A percentile compares a stretch with the other conserved stretches of the same genome.
These are phyloP conservation scores for Drosophila histrio DNA, from an alignment of 2,888 invertebrate genomes.

Conservation along the genomic window DNA sequence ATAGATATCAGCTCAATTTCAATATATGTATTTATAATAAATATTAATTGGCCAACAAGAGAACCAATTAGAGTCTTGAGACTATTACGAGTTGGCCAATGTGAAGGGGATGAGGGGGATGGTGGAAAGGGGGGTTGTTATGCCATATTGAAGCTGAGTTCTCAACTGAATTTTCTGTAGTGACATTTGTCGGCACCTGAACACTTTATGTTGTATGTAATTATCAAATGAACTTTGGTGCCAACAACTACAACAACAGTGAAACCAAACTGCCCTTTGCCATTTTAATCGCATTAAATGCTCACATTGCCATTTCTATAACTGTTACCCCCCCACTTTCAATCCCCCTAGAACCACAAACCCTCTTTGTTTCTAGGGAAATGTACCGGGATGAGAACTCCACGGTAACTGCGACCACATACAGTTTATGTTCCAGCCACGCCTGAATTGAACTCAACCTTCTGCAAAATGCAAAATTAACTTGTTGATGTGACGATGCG, in stretches of 20 bases:
- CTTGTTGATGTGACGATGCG: constrained; percentile 71
- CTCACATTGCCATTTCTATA: constrained; percentile 30
- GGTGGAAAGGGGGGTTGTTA: background rate
- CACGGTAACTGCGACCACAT: constrained; percentile 4
- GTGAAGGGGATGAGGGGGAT: background rate
- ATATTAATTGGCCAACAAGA: background rate
- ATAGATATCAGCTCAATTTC: background rate
- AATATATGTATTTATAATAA: background rate
- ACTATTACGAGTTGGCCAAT: background rate
- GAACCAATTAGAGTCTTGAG: background rate
- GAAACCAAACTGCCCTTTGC: constrained; percentile 54
- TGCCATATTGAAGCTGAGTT: background rate
- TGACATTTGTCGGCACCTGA: constrained; percentile 15
- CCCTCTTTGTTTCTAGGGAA: background rate
- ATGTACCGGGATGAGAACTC: background rate
- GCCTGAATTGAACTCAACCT: constrained; percentile 14
- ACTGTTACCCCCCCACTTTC: background rate
- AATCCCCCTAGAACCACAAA: too few species aligned
- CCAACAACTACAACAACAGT: background rate
- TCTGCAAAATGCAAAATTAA: constrained; percentile 69
- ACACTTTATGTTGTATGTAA: constrained; percentile 36
- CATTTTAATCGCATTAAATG: constrained; percentile 73
- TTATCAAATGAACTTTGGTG: constrained; percentile 52
- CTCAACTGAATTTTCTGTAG: background rate
- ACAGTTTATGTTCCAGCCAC: constrained; percentile 11